Evolutionary conservation across 2,797 vertebrate genomes (phyloP), one percentile per base, ranked within the genome.

Genomic region (Phalloptychus januarius): DNA sequence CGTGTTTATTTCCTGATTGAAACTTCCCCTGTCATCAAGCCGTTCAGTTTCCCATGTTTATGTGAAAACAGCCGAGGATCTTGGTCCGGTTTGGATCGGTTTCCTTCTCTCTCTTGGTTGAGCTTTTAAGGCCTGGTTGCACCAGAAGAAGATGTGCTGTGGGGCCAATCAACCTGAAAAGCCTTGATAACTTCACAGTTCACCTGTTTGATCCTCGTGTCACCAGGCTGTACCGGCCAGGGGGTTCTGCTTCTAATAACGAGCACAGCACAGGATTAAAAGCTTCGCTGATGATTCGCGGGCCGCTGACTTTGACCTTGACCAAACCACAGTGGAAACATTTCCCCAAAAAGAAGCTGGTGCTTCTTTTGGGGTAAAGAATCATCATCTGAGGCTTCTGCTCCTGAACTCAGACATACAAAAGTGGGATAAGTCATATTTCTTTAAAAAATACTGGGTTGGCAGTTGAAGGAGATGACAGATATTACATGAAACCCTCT

Each of bases 211-310:
- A 89, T 88, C 85, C 89, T 73, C 70, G 16, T 89, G 86, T 90
- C 88, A 87, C 78, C 87, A 75, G 63, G 74, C 88, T 84, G 88
- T 69, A 82, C 84, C 87, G 79, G 89, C 86, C 86, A 72, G 82
- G 72, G 87, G 56, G 87, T 82, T 90, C 87, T 75, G 86, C 84
- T 84, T 91, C 90, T 87, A 89, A 87, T 61, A 92, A 87, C 40
- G 74, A 84, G 91, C 84, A 84, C 87, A 82, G 82, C 50, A 85
- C 67, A 44, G 91, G 92, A 93, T 94, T 94, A 91, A 88, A 84
- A 90, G 89, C 92, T 88, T 80, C 81, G 3, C 87, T 25, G 86
- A 91, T 90, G 87, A 93, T 91, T 87, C 83, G 77, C 36, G 67
- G 84, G 79, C 80, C 76, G 79, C 88, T 86, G 89, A 88, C 74